A percentile compares a stretch with the other conserved stretches of the same genome.
Evolutionary conservation across 2,113 vertebrate species (phyloP).

Genomic region (Benitochromis conjunctus): DNA sequence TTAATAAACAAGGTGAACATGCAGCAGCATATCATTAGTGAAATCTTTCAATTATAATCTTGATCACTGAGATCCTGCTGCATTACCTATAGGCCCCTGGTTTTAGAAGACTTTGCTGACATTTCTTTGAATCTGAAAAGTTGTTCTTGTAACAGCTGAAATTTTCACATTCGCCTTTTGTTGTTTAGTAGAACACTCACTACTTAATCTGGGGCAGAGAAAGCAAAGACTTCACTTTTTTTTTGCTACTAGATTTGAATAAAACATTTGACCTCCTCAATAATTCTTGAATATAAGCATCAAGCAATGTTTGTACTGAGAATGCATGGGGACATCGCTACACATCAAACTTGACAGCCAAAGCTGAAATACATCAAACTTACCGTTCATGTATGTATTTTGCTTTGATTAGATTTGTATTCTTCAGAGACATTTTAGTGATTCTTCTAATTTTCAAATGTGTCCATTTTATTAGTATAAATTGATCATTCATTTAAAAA

Average conservation of each 20-base stretch:
- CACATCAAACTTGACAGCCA: slow-evolving; percentile 9
- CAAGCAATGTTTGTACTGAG: background rate
- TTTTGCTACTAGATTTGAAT: slow-evolving; percentile 28
- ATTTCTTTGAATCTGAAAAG: background rate
- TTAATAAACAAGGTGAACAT: slow-evolving; percentile 4
- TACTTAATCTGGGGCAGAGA: slow-evolving; percentile 40
- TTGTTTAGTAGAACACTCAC: slow-evolving; percentile 13
- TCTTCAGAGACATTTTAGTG: background rate
- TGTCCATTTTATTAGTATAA: background rate
- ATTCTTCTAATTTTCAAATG: background rate
- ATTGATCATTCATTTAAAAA: background rate
- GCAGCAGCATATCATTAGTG: background rate
- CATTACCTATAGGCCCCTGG: background rate
- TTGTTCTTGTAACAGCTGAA: background rate
- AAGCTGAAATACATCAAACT: background rate
- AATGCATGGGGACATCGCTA: background rate
- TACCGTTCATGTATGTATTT: background rate
- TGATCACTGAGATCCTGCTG: background rate
- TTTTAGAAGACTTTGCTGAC: slow-evolving; percentile 1
- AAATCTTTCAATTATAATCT: background rate
- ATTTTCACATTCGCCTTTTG: slow-evolving; percentile 8
- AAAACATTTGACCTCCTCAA: slow-evolving; percentile 52
- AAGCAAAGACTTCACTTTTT: slow-evolving; percentile 5
- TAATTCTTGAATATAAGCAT: slow-evolving; percentile 43
- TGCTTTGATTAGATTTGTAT: background rate